Evolutionary conservation across 1,140 invertebrate species (phyloP), one percentile per base, ranked within the genome.

Genomic region (Stegodyphus mimosarum): DNA sequence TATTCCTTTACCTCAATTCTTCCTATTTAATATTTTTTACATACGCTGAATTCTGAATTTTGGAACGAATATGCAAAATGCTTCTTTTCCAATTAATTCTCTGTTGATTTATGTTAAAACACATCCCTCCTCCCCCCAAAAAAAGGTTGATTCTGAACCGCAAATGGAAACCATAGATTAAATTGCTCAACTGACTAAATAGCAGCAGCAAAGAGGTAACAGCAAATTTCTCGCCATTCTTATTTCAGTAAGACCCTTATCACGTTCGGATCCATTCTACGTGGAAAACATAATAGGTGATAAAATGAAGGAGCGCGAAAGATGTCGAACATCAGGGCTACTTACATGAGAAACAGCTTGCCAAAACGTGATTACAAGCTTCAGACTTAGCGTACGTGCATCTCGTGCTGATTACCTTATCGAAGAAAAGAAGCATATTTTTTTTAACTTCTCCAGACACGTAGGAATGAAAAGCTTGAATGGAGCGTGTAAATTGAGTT

Each of bases 221-320:
- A 33, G 33, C 33, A 72, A 72, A 72, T 13, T 72, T 71, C 70
- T 33, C 66, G 17, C 55, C 78, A 63, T 81, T 81, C 69, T 81
- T 63, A 81, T 63, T 81, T 50, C 50, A 33, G 70, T n/a, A 72
- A 72, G 33, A 72, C 67, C 52, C 33, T 33, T 33, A 72, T 81
- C 78, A 81, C 69, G 78, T 81, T 9, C 18, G 49, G 10, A 11
- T n/a, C 69, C 69, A 71, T 71, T 72, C 52, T 81, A 81, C 78
- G 78, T 81, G 78, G 69, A n/a, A 52, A 81, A 81, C 78, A 80
- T 80, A 80, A 80, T 71, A 80, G 78, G 69, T 80, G 78, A 71
- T 72, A 71, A 80, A 80, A 72, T 80, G 78, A 71, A 71, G 78
- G 69, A 60, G 67, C 15, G 33, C 33, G n/a, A 48, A 80, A 63